These are phyloP conservation scores for Microcaecilia unicolor DNA, from an alignment of 2,797 vertebrate genomes.

Conservation along the genomic window DNA sequence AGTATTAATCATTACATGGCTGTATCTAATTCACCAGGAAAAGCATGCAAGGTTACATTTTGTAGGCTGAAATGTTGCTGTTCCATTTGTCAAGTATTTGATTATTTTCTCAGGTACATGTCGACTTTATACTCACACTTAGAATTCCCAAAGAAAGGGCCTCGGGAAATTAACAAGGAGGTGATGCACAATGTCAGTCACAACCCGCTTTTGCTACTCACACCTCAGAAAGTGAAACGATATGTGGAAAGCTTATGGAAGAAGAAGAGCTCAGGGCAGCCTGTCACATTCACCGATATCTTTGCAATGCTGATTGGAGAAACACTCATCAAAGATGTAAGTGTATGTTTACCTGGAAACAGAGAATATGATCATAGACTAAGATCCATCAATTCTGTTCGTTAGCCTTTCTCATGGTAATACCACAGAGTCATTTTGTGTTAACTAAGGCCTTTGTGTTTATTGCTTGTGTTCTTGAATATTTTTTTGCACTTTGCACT, in stretches of 20 bases:
- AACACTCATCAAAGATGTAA: conserved; percentile 84
- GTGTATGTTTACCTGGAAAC: conserved; percentile 8
- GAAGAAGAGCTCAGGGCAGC: conserved; percentile 86
- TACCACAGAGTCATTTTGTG: too few species aligned
- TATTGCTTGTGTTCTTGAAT: too few species aligned
- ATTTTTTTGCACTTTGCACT: too few species aligned
- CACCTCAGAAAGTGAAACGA: conserved; percentile 85
- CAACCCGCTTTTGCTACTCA: conserved; percentile 82
- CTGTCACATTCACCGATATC: conserved; percentile 95
- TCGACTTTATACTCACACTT: conserved; percentile 85
- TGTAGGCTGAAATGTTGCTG: too few species aligned
- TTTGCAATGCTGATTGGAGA: conserved; percentile 97
- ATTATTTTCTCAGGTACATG: conserved; percentile 79
- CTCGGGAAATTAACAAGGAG: conserved; percentile 83
- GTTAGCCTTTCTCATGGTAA: too few species aligned
- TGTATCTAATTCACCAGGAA: too few species aligned
- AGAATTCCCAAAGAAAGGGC: conserved; percentile 83
- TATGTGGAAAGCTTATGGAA: conserved; percentile 90
- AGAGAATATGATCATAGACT: not conserved
- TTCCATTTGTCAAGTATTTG: too few species aligned
- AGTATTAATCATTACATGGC: too few species aligned
- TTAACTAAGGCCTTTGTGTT: too few species aligned
- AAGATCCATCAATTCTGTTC: accelerated
- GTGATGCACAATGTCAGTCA: conserved; percentile 83
- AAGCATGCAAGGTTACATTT: too few species aligned